Evolutionary conservation across 2,797 vertebrate genomes (phyloP).

Genomic region (Pteropus rufus): DNA sequence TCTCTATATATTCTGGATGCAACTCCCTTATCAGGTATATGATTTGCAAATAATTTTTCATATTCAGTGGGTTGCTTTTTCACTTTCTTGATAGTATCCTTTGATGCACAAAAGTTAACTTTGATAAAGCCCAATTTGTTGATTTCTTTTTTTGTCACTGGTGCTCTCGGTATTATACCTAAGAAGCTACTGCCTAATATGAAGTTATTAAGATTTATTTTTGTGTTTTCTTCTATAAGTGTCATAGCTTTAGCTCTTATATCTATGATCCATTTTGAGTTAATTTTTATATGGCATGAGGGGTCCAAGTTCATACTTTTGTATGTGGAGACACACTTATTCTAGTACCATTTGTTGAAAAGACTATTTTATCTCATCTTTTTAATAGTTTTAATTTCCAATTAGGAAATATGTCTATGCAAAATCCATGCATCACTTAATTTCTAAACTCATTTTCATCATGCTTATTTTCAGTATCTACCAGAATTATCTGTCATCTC

Average conservation of each 20-base stretch:
- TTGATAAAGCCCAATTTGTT: not conserved
- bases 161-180: not conserved
- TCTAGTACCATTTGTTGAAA: not conserved
- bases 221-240: not conserved
- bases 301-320: not conserved
- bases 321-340: not conserved
- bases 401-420: not conserved
- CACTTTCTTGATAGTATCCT: not conserved
- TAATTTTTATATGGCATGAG: not conserved
- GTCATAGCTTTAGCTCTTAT: not conserved
- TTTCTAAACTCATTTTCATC: not conserved
- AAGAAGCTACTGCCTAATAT: not conserved
- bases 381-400: not conserved
- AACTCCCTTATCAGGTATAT: not conserved
- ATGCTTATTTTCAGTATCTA: not conserved
- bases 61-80: not conserved
- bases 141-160: not conserved
- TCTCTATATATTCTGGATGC: not conserved
- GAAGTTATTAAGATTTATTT: not conserved
- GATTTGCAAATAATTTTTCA: not conserved
- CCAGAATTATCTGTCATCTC: slow-evolving; percentile 15
- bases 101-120: not conserved
- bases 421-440: not conserved
- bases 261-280: not conserved
- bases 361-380: not conserved